Percentiles rank a stretch among this genome's conserved stretches.
Evolutionary conservation across 2,797 vertebrate species (phyloP).

Genomic region (Trachurus trachurus): DNA sequence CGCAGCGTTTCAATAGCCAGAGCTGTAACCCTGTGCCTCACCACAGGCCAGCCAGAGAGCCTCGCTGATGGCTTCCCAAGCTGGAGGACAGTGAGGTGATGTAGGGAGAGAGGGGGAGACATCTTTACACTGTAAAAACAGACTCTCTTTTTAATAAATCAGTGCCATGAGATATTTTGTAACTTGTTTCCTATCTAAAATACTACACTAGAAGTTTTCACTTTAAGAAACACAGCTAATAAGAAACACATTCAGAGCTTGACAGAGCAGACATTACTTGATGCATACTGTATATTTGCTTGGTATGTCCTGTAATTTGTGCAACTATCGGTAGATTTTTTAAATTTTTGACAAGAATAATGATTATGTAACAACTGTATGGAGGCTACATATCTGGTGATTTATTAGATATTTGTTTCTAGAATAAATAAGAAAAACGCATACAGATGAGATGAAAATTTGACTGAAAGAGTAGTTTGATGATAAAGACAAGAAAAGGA

Average conservation of each 20-base stretch:
- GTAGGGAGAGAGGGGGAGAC: conserved; percentile 5
- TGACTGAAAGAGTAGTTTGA: neutral
- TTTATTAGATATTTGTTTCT: neutral
- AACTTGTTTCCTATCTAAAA: neutral
- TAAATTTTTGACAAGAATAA: neutral
- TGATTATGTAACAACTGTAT: neutral
- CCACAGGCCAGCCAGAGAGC: conserved; percentile 40
- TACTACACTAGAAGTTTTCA: neutral
- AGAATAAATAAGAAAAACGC: neutral
- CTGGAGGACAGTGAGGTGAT: conserved; percentile 48
- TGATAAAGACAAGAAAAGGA: neutral
- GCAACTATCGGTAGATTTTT: no score
- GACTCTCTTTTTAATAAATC: neutral
- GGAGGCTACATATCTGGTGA: neutral
- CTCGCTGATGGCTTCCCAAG: conserved; percentile 74
- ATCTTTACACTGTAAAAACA: conserved; percentile 8
- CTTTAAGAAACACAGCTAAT: neutral
- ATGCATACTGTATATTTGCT: neutral
- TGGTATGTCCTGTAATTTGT: neutral
- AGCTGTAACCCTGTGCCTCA: conserved; percentile 36
- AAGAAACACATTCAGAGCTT: neutral
- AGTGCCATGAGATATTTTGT: neutral
- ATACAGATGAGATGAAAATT: neutral
- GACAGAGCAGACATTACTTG: neutral
- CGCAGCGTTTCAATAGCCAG: conserved; percentile 50